Evolutionary conservation across 2,797 vertebrate genomes (phyloP), one percentile per base, ranked within the genome.

Genomic region (Hephaestus fuliginosus): DNA sequence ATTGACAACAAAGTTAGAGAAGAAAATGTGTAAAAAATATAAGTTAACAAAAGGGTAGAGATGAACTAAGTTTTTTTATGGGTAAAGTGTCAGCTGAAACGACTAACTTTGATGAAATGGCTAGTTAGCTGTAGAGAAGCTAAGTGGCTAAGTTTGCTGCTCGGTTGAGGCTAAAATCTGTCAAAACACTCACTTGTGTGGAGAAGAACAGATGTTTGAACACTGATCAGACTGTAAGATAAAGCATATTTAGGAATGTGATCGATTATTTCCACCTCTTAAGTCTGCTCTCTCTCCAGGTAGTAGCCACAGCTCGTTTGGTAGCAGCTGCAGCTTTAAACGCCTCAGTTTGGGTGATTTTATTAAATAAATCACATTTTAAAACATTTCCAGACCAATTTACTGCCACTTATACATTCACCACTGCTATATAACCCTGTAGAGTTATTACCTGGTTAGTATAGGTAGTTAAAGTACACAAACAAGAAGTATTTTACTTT

Each of bases 81-180:
- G 6, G 2, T 57, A 1, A 2, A 51, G 5, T 60, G 56, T 67
- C 79, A 70, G 25, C 12, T 57, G 41, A 25, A 60, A 1, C 1
- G 43, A 11, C 10, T 44, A 68, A 73, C 63, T 78, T 76, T 61
- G 52, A 44, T 64, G 10, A 28, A 57, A 72, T 39, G 30, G n/a
- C n/a, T 18, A 30, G 28, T 36, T 84, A 83, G 75, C 71, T 25
- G 20, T 1, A 2, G 17, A 20, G 12, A 64, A 46, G 88, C 89
- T 88, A 89, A 76, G 33, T 67, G 69, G 83, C 83, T 80, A 58
- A 90, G 90, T 92, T 93, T 57, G 69, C 63, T n/a, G 44, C 67
- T 75, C 33, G 20, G 70, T 62, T 84, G 78, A 80, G 43, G n/a
- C 2, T 44, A 6, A 7, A 4, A 14, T 55, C 6, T n/a, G 0